Conservation (phyloP, 2,888 invertebrate genomes). For the Eupithecia insigniata region DNA sequence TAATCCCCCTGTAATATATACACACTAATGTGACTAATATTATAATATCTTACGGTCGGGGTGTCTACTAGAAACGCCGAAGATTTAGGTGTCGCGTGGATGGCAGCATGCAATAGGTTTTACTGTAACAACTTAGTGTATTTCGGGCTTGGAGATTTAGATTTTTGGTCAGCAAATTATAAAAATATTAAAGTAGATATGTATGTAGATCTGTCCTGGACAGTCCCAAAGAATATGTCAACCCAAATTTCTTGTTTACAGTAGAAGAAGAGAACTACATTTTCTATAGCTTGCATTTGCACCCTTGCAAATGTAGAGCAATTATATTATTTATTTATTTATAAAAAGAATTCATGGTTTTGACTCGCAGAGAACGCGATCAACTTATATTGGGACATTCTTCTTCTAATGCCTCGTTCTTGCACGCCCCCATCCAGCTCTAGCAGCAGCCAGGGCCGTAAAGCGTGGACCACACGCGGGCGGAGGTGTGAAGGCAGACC, state of each 20-base stretch:
- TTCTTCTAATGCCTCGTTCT: conserved; percentile 39
- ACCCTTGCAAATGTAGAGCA: too few relatives aligned
- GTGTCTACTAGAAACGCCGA: conserved; percentile 78
- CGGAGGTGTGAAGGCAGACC: conserved; percentile 82
- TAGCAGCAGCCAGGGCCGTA: conserved; percentile 76
- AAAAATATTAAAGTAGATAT: too few relatives aligned
- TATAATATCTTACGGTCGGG: conserved; percentile 80
- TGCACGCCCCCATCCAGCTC: conserved; percentile 51
- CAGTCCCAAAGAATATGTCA: too few relatives aligned
- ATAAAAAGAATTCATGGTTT: too few relatives aligned
- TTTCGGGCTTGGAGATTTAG: too few relatives aligned
- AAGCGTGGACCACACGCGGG: conserved; percentile 83
- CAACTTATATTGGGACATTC: not conserved
- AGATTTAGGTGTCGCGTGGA: conserved; percentile 76
- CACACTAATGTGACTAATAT: conserved; percentile 83
- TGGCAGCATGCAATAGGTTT: conserved; percentile 51
- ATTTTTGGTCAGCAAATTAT: too few relatives aligned
- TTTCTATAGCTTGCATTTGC: too few relatives aligned
- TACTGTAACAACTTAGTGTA: not conserved
- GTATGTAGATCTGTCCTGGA: too few relatives aligned
- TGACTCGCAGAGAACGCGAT: too few relatives aligned
- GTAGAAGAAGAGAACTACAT: too few relatives aligned
- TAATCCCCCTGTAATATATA: conserved; percentile 80
- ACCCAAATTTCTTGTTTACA: too few relatives aligned
- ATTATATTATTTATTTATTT: too few relatives aligned